Percentiles rank a stretch among this genome's conserved stretches.
Conservation (phyloP, 1,140 invertebrate species). For the Melipona quadrifasciata region DNA sequence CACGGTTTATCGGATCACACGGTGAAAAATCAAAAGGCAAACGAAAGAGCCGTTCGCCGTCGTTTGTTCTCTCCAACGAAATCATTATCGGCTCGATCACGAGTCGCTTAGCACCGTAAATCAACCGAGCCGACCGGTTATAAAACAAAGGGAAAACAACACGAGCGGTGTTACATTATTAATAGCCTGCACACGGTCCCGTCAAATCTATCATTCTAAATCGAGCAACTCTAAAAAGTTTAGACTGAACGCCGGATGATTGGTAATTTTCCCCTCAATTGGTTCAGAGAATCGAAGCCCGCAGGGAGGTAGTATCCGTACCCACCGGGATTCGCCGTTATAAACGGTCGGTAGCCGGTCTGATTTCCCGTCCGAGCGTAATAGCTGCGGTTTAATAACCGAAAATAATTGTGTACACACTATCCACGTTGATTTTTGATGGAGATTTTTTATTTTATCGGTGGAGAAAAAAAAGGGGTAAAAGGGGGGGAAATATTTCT, state of each 20-base stretch:
- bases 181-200: not conserved
- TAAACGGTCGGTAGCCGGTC: slow-evolving; percentile 21
- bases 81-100: not conserved
- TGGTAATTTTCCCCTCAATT: slow-evolving; percentile 71
- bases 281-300: slow-evolving; percentile 70
- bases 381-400: slow-evolving; percentile 64
- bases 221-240: slow-evolving; percentile 63
- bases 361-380: slow-evolving; percentile 61
- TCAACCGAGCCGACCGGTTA: not conserved
- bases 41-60: not conserved
- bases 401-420: slow-evolving; percentile 59
- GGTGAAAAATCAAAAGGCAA: not conserved
- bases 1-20: not conserved
- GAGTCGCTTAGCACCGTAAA: not conserved
- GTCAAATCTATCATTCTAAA: slow-evolving; percentile 56
- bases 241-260: slow-evolving; percentile 57
- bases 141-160: not conserved
- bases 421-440: slow-evolving; percentile 53
- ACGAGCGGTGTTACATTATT: not conserved
- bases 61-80: not conserved
- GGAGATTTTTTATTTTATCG: too few relatives aligned
- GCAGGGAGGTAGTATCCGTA: slow-evolving; percentile 61
- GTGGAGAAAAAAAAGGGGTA: too few relatives aligned
- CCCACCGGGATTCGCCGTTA: slow-evolving; percentile 43
- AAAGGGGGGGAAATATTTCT: too few relatives aligned